Evolutionary conservation across 2,797 vertebrate genomes (phyloP).

Genomic region (Acanthurus tractus): DNA sequence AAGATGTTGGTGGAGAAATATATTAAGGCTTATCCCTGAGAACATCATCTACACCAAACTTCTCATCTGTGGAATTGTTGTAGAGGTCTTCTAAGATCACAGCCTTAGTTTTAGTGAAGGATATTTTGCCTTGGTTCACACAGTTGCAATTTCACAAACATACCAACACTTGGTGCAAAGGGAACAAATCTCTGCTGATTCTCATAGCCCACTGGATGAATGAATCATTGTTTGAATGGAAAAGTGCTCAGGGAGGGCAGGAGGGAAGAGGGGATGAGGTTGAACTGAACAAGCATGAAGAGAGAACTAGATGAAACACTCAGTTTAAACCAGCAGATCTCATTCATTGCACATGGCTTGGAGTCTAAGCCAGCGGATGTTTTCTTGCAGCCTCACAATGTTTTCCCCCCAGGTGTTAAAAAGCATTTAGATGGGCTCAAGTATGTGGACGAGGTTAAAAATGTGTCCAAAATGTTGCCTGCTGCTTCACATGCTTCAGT

Average conservation of each 20-base stretch:
- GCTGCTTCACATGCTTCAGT: conserved; percentile 64
- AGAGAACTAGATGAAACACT: conserved; percentile 53
- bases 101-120: background rate
- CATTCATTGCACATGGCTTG: conserved; percentile 46
- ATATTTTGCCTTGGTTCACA: background rate
- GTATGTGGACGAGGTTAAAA: conserved; percentile 46
- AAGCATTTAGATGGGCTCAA: conserved; percentile 11
- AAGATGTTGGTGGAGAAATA: background rate
- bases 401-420: conserved; percentile 49
- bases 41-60: too few relatives aligned
- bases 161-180: conserved; percentile 30
- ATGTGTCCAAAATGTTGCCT: conserved; percentile 62
- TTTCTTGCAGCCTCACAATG: conserved; percentile 35
- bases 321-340: conserved; percentile 55
- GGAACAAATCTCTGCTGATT: conserved; percentile 60
- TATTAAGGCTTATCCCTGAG: too few relatives aligned
- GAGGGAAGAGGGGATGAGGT: conserved; percentile 65
- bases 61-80: too few relatives aligned
- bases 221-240: conserved; percentile 72
- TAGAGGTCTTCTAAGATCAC: background rate
- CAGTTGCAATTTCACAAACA: conserved; percentile 10
- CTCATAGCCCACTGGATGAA: conserved; percentile 60
- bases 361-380: conserved; percentile 50
- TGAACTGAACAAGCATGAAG: conserved; percentile 54
- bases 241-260: conserved; percentile 45